Evolutionary conservation across 2,888 invertebrate species (phyloP).

Genomic region (Dryococelus australis): DNA sequence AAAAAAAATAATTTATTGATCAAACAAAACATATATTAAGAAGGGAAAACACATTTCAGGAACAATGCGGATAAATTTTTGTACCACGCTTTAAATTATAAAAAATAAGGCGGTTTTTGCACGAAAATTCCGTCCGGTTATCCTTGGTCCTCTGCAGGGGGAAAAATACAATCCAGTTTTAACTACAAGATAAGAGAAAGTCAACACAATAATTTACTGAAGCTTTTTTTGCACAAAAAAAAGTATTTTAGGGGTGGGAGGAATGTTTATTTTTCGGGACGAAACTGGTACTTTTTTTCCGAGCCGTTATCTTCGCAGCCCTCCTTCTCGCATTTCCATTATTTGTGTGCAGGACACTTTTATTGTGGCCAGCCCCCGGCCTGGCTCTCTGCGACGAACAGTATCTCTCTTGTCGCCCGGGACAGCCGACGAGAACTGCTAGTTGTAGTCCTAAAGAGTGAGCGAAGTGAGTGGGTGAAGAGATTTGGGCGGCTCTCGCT

Average conservation of each 20-base stretch:
- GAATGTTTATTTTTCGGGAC: constrained; percentile 9
- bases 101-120: constrained; percentile 4
- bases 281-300: constrained; percentile 11
- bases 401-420: too few species aligned
- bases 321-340: constrained; percentile 24
- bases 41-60: constrained; percentile 18
- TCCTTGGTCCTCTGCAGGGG: not conserved
- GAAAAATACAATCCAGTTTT: constrained; percentile 26
- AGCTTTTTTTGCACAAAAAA: not conserved
- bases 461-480: too few species aligned
- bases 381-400: not conserved
- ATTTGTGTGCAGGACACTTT: constrained; percentile 21
- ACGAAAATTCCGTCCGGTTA: not conserved
- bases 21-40: constrained; percentile 26
- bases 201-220: constrained; percentile 30
- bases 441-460: too few species aligned
- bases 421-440: too few species aligned
- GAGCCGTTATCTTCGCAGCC: not conserved
- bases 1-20: constrained; percentile 18
- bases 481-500: too few species aligned
- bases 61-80: constrained; percentile 25
- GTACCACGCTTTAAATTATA: constrained; percentile 27
- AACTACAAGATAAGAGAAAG: constrained; percentile 28
- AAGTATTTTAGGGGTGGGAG: constrained; percentile 8
- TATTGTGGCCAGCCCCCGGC: not conserved